phyloP scores from a whole-genome alignment of 2,113 vertebrate species.

The Phyllopteryx taeniolatus region DNA sequence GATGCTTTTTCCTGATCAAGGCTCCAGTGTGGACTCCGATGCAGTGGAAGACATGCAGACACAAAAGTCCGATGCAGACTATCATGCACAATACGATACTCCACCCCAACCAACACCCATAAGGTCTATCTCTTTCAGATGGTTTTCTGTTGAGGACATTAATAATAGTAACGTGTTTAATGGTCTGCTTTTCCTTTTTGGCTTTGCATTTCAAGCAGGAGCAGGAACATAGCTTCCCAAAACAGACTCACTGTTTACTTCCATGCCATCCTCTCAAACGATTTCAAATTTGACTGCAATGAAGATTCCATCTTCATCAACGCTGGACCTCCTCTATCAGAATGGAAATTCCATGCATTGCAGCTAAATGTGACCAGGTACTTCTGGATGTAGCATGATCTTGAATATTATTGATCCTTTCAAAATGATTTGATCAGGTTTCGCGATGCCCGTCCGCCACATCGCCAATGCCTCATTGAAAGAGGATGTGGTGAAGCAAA shows the following conservation, averaged over 20 bases:
- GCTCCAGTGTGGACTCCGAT: slow-evolving; percentile 47
- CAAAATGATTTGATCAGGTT: too few relatives aligned
- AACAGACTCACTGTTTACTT: slow-evolving; percentile 79
- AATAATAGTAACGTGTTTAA: neutral
- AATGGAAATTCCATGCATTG: slow-evolving; percentile 31
- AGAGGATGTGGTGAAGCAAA: too few relatives aligned
- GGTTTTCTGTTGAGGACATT: neutral
- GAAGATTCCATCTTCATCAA: slow-evolving; percentile 70
- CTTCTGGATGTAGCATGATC: neutral
- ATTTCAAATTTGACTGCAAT: slow-evolving; percentile 70
- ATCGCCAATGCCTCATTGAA: too few relatives aligned
- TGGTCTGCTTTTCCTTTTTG: neutral
- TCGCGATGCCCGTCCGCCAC: too few relatives aligned
- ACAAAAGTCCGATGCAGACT: neutral
- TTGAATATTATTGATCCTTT: neutral
- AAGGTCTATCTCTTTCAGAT: slow-evolving; percentile 31
- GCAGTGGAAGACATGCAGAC: neutral
- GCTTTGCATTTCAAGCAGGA: slow-evolving; percentile 35
- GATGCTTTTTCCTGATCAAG: slow-evolving; percentile 19
- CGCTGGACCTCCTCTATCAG: slow-evolving; percentile 37
- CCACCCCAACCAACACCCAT: neutral
- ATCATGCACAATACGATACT: neutral
- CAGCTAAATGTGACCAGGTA: slow-evolving; percentile 61
- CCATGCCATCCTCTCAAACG: slow-evolving; percentile 83
- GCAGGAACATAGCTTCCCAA: slow-evolving; percentile 22